Evolutionary conservation across 2,113 vertebrate species (phyloP).

Genomic region (Periophthalmus modestus): DNA sequence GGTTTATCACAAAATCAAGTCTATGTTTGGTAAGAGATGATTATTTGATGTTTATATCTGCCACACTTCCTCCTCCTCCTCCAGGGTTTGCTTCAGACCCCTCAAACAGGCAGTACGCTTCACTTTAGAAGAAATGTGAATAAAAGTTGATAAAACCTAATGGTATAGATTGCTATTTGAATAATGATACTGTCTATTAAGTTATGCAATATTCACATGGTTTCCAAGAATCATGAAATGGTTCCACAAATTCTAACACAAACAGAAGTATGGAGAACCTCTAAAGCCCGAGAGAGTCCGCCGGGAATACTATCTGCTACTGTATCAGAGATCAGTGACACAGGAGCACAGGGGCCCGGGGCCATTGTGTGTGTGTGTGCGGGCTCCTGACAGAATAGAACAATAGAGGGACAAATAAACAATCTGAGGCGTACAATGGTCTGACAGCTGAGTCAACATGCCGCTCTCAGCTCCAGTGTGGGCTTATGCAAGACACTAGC

Average conservation of each 20-base stretch:
- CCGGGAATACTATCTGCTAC: conserved; percentile 46
- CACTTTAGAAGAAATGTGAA: no score
- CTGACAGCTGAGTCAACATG: conserved; percentile 74
- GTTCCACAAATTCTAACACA: no score
- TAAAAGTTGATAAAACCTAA: no score
- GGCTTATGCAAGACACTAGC: conserved; percentile 48
- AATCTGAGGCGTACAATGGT: conserved; percentile 72
- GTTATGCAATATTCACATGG: no score
- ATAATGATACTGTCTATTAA: no score
- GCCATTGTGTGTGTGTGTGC: conserved; percentile 65
- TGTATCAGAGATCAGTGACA: conserved; percentile 70
- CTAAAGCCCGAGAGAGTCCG: conserved; percentile 29
- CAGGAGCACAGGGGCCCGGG: conserved; percentile 57
- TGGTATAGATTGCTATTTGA: no score
- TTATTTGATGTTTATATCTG: no score
- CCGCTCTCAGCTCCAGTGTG: conserved; percentile 51
- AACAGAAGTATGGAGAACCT: conserved; percentile 9
- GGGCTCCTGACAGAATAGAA: conserved; percentile 65
- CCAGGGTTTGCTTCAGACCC: no score
- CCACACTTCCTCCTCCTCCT: no score
- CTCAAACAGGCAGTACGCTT: no score
- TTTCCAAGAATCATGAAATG: neutral
- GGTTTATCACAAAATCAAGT: no score
- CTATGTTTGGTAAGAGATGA: no score
- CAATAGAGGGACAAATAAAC: conserved; percentile 75